Evolutionary conservation across 2,888 invertebrate species (phyloP), one percentile per base, ranked within the genome.

Genomic region (Liopterus haemorrhoidalis): DNA sequence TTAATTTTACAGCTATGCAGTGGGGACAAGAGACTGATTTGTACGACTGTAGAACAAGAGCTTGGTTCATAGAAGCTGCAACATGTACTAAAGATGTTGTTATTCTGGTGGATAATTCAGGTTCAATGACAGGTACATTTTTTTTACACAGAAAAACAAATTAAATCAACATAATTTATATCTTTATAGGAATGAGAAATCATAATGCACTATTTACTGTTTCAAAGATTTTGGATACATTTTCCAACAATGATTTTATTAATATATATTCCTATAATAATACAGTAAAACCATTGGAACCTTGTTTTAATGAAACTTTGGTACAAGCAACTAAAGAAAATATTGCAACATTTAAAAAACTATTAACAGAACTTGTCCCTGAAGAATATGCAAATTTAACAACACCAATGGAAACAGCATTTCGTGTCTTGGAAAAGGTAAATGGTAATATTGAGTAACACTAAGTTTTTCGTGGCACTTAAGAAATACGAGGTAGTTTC

Each of bases 21-120:
- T 87, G 87, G 88, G 71, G 71, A 19, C 66, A 70, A 31, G 70
- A 73, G 50, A 61, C 66, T 47, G 93, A 94, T 64, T 77, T 85
- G 2, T 97, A 91, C 67, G 97, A 99, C 66, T 95, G 93, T 59
- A 78, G 96, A 41, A 84, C 88, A 31, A 76, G 87, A 46, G 88
- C 90, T 28, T 96, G 95, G 95, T 99, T 93, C 65, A 93, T 97
- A 53, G 91, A 95, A 70, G 96, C 96, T 0, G 93, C 97, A 1
- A 94, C 96, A 0, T 94, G 94, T 59, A 93, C 96, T 5, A 99
- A 99, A 70, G 96, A 97, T 62, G 85, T 99, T 56, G 81, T 99
- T 19, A 93, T 99, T 47, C 73, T 99, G 41, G 75, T 99, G 49
- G 99, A 99, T 64, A 82, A 84, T 44, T 94, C 95, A 36, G 99